phyloP scores from a whole-genome alignment of 2,888 invertebrate species.

The Erebia palarica region DNA sequence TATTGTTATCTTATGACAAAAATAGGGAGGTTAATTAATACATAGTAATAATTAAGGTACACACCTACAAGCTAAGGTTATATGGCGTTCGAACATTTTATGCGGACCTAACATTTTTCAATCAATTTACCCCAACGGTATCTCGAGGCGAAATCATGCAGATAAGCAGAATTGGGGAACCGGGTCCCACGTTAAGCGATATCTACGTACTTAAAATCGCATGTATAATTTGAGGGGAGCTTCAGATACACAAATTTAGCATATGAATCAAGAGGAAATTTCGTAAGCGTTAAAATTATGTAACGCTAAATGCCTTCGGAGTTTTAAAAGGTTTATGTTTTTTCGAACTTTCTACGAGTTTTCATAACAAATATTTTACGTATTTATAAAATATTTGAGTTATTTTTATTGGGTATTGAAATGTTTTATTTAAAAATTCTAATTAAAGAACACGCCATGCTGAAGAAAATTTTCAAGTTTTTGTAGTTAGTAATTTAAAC shows the following conservation, averaged over 20 bases:
- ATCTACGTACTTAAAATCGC: constrained; percentile 65
- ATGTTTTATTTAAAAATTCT: no score
- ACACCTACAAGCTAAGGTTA: neutral
- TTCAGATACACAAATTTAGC: constrained; percentile 47
- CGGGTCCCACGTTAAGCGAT: constrained; percentile 48
- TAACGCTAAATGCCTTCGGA: neutral
- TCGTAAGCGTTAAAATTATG: constrained; percentile 22
- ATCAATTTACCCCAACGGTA: constrained; percentile 64
- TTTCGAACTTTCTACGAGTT: no score
- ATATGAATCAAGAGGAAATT: constrained; percentile 38
- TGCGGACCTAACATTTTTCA: constrained; percentile 61
- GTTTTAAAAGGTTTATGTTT: no score
- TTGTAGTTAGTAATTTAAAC: no score
- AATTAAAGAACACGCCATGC: no score
- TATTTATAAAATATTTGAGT: neutral
- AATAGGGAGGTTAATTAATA: neutral
- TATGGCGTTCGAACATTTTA: constrained; percentile 44
- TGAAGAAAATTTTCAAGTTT: no score
- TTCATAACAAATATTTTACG: neutral
- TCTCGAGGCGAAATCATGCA: constrained; percentile 58
- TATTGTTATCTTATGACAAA: neutral
- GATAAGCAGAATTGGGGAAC: constrained; percentile 59
- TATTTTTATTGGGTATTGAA: no score
- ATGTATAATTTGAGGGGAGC: constrained; percentile 69
- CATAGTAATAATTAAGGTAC: constrained; percentile 7